Base-by-base conservation (phyloP, 1,140 invertebrate species). In the Thrips palmi region DNA sequence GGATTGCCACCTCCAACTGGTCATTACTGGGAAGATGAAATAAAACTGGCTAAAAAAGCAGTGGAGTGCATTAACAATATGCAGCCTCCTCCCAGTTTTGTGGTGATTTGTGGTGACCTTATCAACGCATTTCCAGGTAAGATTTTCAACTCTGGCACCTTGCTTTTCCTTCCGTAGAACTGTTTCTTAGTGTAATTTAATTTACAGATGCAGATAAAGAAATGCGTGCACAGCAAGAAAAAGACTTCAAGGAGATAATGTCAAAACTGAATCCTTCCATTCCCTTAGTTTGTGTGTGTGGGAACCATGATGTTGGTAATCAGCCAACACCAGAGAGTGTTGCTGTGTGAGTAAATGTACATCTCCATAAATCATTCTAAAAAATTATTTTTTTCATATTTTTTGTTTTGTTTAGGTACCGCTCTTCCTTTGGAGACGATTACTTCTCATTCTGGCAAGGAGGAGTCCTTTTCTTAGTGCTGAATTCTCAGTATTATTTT, bases 231-330 rank as follows among this genome's bases (percentile, higher is more conserved):
- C 24, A 45, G 25, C 64, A 67, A 48, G 53, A 60, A 33, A 36
- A 42, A 15, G 62, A 63, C 41, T 65, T 67, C 36, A 56, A 56
- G 17, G 43, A 48, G 37, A 46, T 61, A 2, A 64, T 67, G 37
- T 45, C 42, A 15, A 50, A 58, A 15, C 38, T 70, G 5, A 48
- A 65, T 45, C 47, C 49, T 6, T 44, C 51, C 1, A 62, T 70
- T 21, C 60, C 64, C 24, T 39, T 69, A 28, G 50, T 71, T 33
- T 68, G 65, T 40, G 56, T 70, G 12, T 67, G 66, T 47, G 68
- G 68, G 2, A 70, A 70, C 49, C 68, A 71, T 48, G 68, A 70
- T 46, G 47, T 71, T 7, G 65, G 66, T 2, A 52, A 70, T 41
- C 47, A 40, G 5, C 68, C 68, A 22, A 65, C 62, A 11, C 29